phyloP scores from a whole-genome alignment of 2,113 vertebrate genomes.

The Hyperopisus bebe region DNA sequence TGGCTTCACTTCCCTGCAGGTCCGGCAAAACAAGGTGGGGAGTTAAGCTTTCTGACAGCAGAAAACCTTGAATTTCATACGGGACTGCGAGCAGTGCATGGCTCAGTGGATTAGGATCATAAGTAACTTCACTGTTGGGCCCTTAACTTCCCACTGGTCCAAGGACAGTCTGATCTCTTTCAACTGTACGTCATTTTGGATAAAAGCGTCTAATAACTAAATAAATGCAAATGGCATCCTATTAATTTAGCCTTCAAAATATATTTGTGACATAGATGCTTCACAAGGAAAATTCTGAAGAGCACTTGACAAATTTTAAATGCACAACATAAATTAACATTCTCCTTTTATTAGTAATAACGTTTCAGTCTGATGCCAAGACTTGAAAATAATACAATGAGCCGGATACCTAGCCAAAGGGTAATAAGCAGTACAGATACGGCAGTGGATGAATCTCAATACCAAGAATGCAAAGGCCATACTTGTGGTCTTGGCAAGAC shows the following conservation, averaged over 20 bases:
- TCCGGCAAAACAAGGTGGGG: not conserved
- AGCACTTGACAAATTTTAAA: not conserved
- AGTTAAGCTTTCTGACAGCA: not conserved
- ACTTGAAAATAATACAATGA: not conserved
- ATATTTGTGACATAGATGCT: not conserved
- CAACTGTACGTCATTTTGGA: not conserved
- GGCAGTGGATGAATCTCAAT: too few species aligned
- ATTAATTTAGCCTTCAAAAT: not conserved
- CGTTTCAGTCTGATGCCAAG: not conserved
- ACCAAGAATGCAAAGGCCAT: too few species aligned
- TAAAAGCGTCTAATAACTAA: not conserved
- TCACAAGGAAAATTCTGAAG: not conserved
- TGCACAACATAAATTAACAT: not conserved
- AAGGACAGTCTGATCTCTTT: not conserved
- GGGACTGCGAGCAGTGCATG: not conserved
- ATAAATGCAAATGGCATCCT: not conserved
- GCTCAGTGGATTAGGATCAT: not conserved
- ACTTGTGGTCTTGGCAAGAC: too few species aligned
- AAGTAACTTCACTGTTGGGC: not conserved
- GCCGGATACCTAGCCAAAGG: not conserved
- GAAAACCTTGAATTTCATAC: not conserved
- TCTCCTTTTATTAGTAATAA: not conserved
- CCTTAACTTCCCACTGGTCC: not conserved
- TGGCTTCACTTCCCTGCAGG: slow-evolving; percentile 74
- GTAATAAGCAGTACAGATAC: not conserved